These are phyloP conservation scores for Chromoteleia sp. DNA, from an alignment of 2,888 invertebrate genomes.

Conservation along the genomic window DNA sequence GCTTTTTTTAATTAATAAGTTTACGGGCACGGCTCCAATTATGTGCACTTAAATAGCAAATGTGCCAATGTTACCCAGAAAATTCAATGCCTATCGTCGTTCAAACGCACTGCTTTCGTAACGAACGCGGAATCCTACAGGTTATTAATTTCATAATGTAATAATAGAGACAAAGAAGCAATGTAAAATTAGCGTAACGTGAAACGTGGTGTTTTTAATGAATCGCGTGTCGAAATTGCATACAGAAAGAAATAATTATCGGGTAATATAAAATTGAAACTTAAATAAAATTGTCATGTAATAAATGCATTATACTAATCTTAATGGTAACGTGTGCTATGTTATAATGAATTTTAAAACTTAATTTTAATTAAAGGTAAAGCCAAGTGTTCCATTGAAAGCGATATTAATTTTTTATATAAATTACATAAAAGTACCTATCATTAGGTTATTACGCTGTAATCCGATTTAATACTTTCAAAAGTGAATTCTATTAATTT, in stretches of 20 bases:
- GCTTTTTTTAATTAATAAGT: constrained; percentile 49
- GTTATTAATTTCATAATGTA: constrained; percentile 22
- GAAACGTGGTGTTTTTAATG: not conserved
- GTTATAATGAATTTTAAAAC: not conserved
- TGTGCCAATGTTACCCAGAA: constrained; percentile 8
- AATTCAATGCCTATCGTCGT: not conserved
- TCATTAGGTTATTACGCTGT: too few species aligned
- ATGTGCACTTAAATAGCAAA: constrained; percentile 15
- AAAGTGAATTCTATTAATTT: too few species aligned
- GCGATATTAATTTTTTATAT: too few species aligned
- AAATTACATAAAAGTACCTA: too few species aligned
- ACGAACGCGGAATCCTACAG: not conserved
- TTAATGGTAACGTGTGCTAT: not conserved
- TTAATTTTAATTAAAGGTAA: not conserved
- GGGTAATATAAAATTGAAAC: not conserved
- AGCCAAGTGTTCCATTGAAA: not conserved
- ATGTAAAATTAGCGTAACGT: not conserved
- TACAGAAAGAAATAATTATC: too few species aligned
- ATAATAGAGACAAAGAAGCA: not conserved
- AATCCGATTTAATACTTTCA: too few species aligned
- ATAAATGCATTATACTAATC: not conserved
- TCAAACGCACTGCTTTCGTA: not conserved
- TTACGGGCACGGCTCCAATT: constrained; percentile 16
- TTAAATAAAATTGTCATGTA: too few species aligned
- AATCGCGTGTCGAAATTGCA: not conserved